These are phyloP conservation scores for Pseudoips prasinana DNA, from an alignment of 2,888 invertebrate genomes.

Conservation along the genomic window DNA sequence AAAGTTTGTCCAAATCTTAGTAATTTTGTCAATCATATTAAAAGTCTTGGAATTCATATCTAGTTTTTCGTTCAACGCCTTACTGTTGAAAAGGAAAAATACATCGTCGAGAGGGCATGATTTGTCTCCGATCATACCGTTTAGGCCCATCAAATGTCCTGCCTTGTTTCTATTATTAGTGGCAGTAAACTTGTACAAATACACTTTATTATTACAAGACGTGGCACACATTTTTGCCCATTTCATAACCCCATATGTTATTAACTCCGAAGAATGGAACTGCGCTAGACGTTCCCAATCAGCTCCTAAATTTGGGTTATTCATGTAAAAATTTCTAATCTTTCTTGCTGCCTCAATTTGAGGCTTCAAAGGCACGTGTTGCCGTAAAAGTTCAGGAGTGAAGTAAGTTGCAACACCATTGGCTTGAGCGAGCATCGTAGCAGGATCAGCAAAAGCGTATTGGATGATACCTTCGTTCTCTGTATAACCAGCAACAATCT, in stretches of 20 bases:
- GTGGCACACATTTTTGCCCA: constrained; percentile 31
- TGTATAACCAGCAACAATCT: constrained; percentile 86
- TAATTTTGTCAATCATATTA: constrained; percentile 36
- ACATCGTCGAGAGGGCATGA: constrained; percentile 27
- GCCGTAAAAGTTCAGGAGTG: constrained; percentile 26
- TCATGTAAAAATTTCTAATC: constrained; percentile 35
- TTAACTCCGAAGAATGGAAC: constrained; percentile 30
- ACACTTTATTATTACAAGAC: constrained; percentile 25
- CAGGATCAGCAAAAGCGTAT: constrained; percentile 8
- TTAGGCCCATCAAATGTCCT: constrained; percentile 11
- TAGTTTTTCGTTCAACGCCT: constrained; percentile 18
- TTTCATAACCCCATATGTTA: constrained; percentile 29
- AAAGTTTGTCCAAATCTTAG: constrained; percentile 47
- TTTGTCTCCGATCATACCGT: constrained; percentile 6
- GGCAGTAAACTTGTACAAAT: constrained; percentile 37
- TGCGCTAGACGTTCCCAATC: constrained; percentile 29
- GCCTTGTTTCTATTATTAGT: constrained; percentile 36
- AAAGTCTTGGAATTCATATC: constrained; percentile 29
- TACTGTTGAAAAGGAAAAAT: constrained; percentile 37
- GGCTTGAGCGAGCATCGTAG: constrained; percentile 22
- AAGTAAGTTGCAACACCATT: constrained; percentile 32
- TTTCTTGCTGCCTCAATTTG: constrained; percentile 37
- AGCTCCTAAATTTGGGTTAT: constrained; percentile 18
- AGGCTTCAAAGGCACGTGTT: constrained; percentile 18
- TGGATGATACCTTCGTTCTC: constrained; percentile 82